phyloP scores from a whole-genome alignment of 1,140 invertebrate species.

The Eumeta japonica region DNA sequence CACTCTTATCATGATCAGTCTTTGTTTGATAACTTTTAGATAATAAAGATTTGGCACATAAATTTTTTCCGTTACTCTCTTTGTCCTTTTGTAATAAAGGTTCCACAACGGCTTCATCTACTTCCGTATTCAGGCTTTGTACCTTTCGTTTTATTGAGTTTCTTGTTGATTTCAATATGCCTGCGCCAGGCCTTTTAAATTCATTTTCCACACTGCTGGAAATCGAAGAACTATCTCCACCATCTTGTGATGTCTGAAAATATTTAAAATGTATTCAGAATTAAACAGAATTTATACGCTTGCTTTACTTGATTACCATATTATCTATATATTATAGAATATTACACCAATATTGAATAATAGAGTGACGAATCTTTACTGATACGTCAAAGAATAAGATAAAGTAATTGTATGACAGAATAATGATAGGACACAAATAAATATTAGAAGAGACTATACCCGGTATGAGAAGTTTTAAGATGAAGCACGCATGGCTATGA shows the following conservation, averaged over 20 bases:
- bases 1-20: conserved; percentile 35
- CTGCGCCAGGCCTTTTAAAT: conserved; percentile 32
- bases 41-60: conserved; percentile 43
- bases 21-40: conserved; percentile 42
- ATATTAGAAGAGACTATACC: too few species aligned
- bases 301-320: background rate
- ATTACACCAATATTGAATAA: background rate
- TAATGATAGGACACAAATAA: too few species aligned
- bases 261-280: conserved; percentile 1
- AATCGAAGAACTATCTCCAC: conserved; percentile 37
- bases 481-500: too few species aligned
- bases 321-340: conserved; percentile 5
- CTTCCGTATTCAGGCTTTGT: conserved; percentile 39
- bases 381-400: too few species aligned
- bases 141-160: conserved; percentile 45
- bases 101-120: conserved; percentile 45
- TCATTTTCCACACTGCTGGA: conserved; percentile 47
- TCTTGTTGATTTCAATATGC: conserved; percentile 41
- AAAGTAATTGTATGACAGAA: too few species aligned
- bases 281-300: background rate
- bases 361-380: background rate
- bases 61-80: conserved; percentile 29
- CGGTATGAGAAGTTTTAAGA: too few species aligned
- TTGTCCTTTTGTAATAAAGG: conserved; percentile 43
- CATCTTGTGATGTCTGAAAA: conserved; percentile 46